Base-by-base conservation (phyloP, 2,888 invertebrate genomes). In the Schrankia costaestrigalis region DNA sequence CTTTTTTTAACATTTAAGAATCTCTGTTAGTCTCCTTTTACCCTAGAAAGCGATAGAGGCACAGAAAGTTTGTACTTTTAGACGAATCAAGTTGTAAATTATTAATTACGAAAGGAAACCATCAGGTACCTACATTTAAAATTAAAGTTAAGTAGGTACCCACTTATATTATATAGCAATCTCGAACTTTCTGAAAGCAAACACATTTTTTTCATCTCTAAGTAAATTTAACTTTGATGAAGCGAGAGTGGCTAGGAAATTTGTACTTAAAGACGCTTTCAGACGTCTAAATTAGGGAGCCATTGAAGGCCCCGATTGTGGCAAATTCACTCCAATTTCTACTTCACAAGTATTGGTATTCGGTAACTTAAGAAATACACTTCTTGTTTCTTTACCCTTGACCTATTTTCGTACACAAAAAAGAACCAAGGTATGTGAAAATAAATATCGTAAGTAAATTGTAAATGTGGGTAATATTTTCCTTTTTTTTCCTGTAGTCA, bases 301-400 rank as follows among this genome's bases (percentile, higher is more conserved):
- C 33, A n/a, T 39, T 34, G 23, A 19, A 32, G 33, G 26, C 30
- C 41, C 11, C 37, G 33, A 48, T 50, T 49, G 41, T 52, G 42
- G 38, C 35, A 26, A 43, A 51, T 58, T 55, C 29, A 44, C 25
- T 31, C 31, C 49, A 45, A 51, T 46, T 42, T 46, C 27, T 21
- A 9, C 25, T 10, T 37, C 25, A 35, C 15, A 15, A 43, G 26
- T 45, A 42, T 15, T 15, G 31, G 29, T 25, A 26, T 42, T 49
- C 41, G 30, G 14, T 27, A 33, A 37, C n/a, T n/a, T 19, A 48
- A 28, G 35, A 30, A 19, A 12, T 34, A 43, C 36, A 43, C 33
- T 44, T 26, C 21, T 11, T 11, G 36, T 39, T 22, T 29, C 43
- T 46, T 55, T 50, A 56, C 54, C 50, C 51, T 56, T 62, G 59